Base-by-base conservation (phyloP, 2,888 invertebrate species). In the Polietes domitor region DNA sequence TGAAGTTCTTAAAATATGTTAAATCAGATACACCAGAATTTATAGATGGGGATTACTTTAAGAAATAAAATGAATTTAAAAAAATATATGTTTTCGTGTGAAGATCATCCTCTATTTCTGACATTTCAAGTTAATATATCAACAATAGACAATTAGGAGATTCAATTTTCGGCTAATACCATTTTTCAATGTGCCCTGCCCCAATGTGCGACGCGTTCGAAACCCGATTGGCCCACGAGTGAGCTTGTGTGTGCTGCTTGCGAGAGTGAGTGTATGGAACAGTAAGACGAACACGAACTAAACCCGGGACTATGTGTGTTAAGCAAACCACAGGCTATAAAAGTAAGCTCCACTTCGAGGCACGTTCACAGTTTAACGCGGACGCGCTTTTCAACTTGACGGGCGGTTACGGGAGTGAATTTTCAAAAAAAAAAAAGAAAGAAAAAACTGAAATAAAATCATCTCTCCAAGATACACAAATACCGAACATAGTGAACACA, bases 271-370 rank as follows among this genome's bases (percentile, higher is more conserved):
- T 55, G 55, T 41, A 17, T 37, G 37, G 41, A 61, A 65, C 37
- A 24, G 41, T 24, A 68, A 61, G 15, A 32, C 2, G 63, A 32
- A 41, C 32, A 24, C 68, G 21, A 68, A 21, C 37, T 37, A 47
- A 68, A 73, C 63, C 17, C 74, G 26, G 43, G 65, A 50, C 76
- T 73, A 73, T n/a, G 12, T 37, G 24, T 37, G 58, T 84, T 76
- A 72, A 78, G 78, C 84, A 21, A 81, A 81, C 68, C 78, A 73
- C 76, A 85, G 80, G 85, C 87, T 87, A 87, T 87, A 87, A 86
- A 87, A 87, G 85, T 77, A 73, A 84, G 80, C 68, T 73, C 63
- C 84, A 84, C 77, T 79, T 82, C 68, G 78, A 68, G 80, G 82
- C 84, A 86, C 80, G 75, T 63, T 63, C 81, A 73, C 85, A 87